phyloP scores from a whole-genome alignment of 1,140 invertebrate genomes.

The Aplysia californica region DNA sequence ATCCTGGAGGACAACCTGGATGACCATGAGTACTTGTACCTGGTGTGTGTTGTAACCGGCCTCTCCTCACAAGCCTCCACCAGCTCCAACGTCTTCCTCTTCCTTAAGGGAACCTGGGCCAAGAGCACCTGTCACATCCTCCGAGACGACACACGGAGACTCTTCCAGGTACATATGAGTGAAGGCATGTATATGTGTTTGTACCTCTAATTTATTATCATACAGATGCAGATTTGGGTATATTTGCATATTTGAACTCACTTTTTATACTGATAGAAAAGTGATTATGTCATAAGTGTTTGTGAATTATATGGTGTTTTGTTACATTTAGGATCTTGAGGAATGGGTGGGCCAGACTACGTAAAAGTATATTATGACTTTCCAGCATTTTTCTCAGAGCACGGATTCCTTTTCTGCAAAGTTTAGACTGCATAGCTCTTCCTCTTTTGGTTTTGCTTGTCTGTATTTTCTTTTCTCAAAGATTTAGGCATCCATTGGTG shows the following conservation, averaged over 20 bases:
- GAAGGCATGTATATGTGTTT: background rate
- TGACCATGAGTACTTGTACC: background rate
- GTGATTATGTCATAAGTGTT: no score
- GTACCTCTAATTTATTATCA: background rate
- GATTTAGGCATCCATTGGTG: no score
- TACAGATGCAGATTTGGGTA: no score
- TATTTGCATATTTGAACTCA: no score
- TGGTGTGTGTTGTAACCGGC: constrained; percentile 19
- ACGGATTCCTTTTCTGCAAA: no score
- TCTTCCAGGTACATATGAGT: background rate
- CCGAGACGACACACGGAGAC: background rate
- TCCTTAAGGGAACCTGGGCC: background rate
- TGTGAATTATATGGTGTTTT: background rate
- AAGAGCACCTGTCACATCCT: background rate
- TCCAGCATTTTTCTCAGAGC: no score
- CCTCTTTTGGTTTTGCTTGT: no score
- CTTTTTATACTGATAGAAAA: no score
- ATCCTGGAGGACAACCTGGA: constrained; percentile 17
- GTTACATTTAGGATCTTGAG: background rate
- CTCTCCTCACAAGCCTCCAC: background rate
- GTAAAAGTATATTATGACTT: no score
- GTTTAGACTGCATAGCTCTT: no score
- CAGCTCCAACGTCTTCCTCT: constrained; percentile 17
- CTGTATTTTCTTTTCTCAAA: no score
- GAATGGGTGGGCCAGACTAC: background rate